Base-by-base conservation (phyloP, 2,888 invertebrate genomes). In the Subacronicta megacephala region DNA sequence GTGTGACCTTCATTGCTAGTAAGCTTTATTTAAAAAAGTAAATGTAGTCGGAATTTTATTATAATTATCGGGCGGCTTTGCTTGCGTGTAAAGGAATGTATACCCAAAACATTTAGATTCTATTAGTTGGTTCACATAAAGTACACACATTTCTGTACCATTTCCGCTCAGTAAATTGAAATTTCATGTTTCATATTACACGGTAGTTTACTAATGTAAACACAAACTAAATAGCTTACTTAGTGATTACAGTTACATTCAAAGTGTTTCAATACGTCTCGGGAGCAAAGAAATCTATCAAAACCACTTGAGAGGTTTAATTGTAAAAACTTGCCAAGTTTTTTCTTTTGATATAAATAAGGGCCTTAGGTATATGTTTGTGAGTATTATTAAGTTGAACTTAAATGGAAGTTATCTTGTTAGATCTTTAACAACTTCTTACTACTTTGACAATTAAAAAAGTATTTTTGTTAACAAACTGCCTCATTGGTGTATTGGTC, bases 91-190 rank as follows among this genome's bases (percentile, higher is more conserved):
- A 36, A 56, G 49, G 40, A 47, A 55, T 47, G 41, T 35, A 13
- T 31, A 18, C 50, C 38, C 51, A n/a, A 10, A 26, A 41, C 37
- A 50, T 49, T 49, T 42, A 29, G 20, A 20, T 33, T 52, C 35
- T 52, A 54, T 49, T 44, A 52, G 46, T 43, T 35, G n/a, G n/a
- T n/a, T n/a, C n/a, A n/a, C n/a, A n/a, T n/a, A n/a, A n/a, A n/a
- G 33, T 23, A 23, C 26, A 26, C 31, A 31, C n/a, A 56, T 62
- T 57, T 63, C 31, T 61, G 54, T 57, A 69, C 62, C 64, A 38
- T 52, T 54, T 67, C 62, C 57, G 58, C 67, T 69, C 56, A 56
- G 60, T 67, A 59, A 75, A 78, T 78, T 77, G 72, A 44, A 66
- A 62, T 78, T 71, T 43, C 75, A 55, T 75, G 75, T 73, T 53